These are phyloP conservation scores for Hirtodrosophila confusa DNA, from an alignment of 2,888 invertebrate species.

Conservation along the genomic window DNA sequence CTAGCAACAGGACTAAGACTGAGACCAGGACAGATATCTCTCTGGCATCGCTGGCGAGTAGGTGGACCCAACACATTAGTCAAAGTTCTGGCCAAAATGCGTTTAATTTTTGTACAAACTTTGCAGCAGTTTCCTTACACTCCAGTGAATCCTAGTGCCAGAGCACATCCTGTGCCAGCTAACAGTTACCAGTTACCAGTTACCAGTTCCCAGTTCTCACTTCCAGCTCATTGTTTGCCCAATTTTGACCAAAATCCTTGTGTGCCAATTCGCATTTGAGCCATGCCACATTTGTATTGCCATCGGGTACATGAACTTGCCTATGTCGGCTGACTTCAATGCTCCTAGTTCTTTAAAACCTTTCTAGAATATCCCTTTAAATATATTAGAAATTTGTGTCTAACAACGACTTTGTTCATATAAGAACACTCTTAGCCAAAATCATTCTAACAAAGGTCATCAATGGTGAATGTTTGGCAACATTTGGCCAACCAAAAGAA, in stretches of 20 bases:
- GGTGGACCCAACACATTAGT: slow-evolving; percentile 42
- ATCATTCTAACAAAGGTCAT: too few species aligned
- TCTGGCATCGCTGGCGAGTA: neutral
- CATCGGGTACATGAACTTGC: slow-evolving; percentile 1
- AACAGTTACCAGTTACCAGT: slow-evolving; percentile 15
- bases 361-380: too few species aligned
- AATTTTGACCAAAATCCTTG: slow-evolving; percentile 32
- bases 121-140: slow-evolving; percentile 34
- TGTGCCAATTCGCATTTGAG: slow-evolving; percentile 24
- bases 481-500: too few species aligned
- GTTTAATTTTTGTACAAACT: slow-evolving; percentile 62
- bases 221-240: slow-evolving; percentile 32
- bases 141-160: slow-evolving; percentile 33
- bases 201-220: slow-evolving; percentile 12
- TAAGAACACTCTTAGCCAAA: too few species aligned
- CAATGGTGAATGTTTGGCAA: too few species aligned
- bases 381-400: too few species aligned
- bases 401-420: too few species aligned
- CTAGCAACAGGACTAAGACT: neutral
- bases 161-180: slow-evolving; percentile 11
- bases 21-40: slow-evolving; percentile 4
- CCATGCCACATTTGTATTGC: neutral
- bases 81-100: slow-evolving; percentile 45
- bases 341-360: too few species aligned
- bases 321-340: neutral